Conservation (phyloP, 2,113 vertebrate species). For the Ginglymostoma cirratum region DNA sequence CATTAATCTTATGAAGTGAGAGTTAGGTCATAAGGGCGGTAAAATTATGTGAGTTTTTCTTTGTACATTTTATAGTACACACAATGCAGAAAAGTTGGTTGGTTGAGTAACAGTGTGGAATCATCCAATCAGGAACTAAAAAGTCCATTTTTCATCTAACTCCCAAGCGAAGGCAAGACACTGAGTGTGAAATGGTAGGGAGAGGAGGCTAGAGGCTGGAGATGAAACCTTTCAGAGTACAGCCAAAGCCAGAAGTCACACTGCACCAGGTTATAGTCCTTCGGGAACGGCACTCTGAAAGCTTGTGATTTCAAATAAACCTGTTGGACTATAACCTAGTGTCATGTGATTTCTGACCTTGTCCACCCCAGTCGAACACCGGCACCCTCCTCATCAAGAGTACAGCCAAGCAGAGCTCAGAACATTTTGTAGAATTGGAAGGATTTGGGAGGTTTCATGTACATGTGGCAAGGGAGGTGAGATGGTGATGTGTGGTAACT, state of each 20-base stretch:
- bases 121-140: neutral
- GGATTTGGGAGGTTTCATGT: neutral
- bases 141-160: neutral
- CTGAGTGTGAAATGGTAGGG: neutral
- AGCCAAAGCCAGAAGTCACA: neutral
- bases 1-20: too few species aligned
- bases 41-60: neutral
- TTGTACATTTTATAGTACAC: neutral
- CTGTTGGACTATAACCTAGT: too few species aligned
- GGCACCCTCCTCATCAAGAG: too few species aligned
- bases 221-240: neutral
- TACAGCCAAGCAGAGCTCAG: neutral
- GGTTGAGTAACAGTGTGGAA: neutral
- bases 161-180: neutral
- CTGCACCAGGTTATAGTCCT: too few species aligned
- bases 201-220: neutral
- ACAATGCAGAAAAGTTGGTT: neutral
- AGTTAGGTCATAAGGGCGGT: too few species aligned
- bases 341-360: too few species aligned
- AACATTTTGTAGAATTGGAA: neutral
- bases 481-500: neutral
- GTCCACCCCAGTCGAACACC: too few species aligned
- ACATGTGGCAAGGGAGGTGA: neutral
- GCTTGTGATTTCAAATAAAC: too few species aligned
- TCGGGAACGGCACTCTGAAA: too few species aligned